phyloP scores from a whole-genome alignment of 2,113 vertebrate species.

The Propithecus coquereli region DNA sequence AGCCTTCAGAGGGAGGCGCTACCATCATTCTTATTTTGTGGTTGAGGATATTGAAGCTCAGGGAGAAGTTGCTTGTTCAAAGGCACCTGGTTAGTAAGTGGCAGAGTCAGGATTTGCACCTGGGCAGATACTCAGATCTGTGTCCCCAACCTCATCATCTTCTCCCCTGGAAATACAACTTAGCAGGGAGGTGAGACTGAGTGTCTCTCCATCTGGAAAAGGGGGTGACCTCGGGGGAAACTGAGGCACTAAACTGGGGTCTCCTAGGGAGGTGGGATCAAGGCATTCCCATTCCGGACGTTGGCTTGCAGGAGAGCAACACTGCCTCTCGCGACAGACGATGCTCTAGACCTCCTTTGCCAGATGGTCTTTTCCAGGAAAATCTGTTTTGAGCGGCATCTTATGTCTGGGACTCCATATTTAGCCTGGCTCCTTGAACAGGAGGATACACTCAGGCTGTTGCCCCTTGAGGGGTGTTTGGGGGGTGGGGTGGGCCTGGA shows the following conservation, averaged over 20 bases:
- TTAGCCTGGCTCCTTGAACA: constrained; percentile 68
- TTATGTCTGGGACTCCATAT: constrained; percentile 75
- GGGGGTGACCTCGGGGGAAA: not conserved
- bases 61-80: not conserved
- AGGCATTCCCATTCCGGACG: not conserved
- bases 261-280: not conserved
- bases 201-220: not conserved
- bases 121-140: not conserved
- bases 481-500: not conserved
- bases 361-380: constrained; percentile 80
- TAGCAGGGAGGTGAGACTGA: not conserved
- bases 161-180: not conserved
- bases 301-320: not conserved
- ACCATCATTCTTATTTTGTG: not conserved
- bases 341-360: constrained; percentile 62
- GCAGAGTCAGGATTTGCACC: not conserved
- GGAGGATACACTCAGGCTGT: constrained; percentile 72
- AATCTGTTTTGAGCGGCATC: constrained; percentile 77
- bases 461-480: constrained; percentile 15
- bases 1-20: not conserved
- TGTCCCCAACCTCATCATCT: not conserved
- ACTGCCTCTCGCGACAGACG: constrained; percentile 35
- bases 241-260: not conserved
- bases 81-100: not conserved
- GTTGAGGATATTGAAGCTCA: not conserved